Conservation (phyloP, 2,113 vertebrate genomes). For the Aplodontia rufa region DNA sequence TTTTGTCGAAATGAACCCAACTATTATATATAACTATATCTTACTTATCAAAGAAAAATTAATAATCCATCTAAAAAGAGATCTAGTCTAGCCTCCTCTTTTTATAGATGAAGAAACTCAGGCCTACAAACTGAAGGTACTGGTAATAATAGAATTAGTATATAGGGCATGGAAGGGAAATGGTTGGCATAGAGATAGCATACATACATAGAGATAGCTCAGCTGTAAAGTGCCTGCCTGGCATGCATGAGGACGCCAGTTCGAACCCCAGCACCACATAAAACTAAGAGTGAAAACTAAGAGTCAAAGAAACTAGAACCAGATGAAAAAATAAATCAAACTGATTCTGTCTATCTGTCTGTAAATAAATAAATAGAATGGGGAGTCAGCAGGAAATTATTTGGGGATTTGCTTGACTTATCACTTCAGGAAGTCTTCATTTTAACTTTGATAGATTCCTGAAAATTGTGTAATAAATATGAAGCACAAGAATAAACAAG, state of each 20-base stretch:
- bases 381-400: neutral
- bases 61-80: neutral
- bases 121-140: neutral
- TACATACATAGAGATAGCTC: too few species aligned
- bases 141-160: neutral
- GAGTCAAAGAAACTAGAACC: too few species aligned
- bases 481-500: neutral
- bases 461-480: neutral
- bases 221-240: too few species aligned
- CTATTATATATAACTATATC: too few species aligned
- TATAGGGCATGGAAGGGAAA: neutral
- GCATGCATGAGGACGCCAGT: too few species aligned
- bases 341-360: too few species aligned
- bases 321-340: too few species aligned
- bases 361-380: neutral
- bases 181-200: neutral
- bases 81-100: neutral
- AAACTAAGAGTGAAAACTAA: too few species aligned
- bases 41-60: too few species aligned
- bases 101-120: neutral
- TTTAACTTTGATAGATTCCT: conserved; percentile 30
- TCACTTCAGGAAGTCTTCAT: neutral
- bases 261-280: too few species aligned
- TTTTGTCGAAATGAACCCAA: too few species aligned
- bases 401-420: neutral